Evolutionary conservation across 2,797 vertebrate species (phyloP).

Genomic region (Sebastiscus albofasciatus): DNA sequence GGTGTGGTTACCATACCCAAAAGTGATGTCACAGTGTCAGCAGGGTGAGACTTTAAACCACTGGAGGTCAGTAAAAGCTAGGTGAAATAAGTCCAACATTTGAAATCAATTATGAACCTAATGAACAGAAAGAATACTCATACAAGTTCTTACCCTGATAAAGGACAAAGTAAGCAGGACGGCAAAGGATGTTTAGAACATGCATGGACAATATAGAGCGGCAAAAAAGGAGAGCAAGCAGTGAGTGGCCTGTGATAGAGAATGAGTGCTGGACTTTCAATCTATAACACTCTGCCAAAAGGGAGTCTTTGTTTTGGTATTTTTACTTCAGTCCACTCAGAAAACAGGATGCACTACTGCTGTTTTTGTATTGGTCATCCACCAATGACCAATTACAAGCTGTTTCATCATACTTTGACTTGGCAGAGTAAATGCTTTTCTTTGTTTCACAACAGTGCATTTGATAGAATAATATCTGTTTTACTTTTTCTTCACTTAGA

Average conservation of each 20-base stretch:
- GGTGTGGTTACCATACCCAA: background rate
- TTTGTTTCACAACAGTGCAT: background rate
- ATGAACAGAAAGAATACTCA: no score
- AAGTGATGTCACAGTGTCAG: background rate
- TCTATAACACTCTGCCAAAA: background rate
- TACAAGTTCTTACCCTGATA: no score
- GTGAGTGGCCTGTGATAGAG: background rate
- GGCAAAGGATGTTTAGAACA: no score
- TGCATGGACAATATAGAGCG: no score
- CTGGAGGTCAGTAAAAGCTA: no score
- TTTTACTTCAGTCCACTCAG: background rate
- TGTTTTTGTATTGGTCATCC: background rate
- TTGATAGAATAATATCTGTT: no score
- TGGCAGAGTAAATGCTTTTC: background rate
- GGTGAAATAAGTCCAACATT: no score
- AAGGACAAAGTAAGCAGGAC: no score
- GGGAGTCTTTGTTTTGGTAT: background rate
- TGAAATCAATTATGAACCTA: no score
- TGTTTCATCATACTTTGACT: conserved; percentile 1
- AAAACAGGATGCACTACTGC: background rate
- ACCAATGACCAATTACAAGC: background rate
- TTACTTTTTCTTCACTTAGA: no score
- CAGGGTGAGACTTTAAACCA: background rate
- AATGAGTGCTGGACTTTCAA: background rate
- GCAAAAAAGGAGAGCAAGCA: background rate